phyloP scores from a whole-genome alignment of 2,888 invertebrate species.

The Ormyrus thymus region DNA sequence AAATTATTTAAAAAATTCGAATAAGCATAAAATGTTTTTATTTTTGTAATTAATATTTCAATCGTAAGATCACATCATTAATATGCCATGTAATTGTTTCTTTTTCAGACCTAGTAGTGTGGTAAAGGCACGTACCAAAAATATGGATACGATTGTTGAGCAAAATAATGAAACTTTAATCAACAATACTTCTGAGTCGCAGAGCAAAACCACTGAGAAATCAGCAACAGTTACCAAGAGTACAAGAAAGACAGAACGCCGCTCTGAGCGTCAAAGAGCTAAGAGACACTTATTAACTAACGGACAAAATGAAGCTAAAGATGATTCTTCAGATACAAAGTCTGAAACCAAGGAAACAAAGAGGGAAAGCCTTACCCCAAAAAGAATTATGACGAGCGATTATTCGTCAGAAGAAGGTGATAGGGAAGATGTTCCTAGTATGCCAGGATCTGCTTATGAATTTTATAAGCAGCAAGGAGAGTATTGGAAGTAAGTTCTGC shows the following conservation, averaged over 20 bases:
- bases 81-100: not conserved
- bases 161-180: slow-evolving; percentile 60
- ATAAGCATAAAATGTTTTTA: not conserved
- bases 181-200: slow-evolving; percentile 56
- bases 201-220: slow-evolving; percentile 60
- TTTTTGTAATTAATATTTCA: no score
- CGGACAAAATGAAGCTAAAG: slow-evolving; percentile 68
- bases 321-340: slow-evolving; percentile 58
- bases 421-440: slow-evolving; percentile 75
- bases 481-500: slow-evolving; percentile 87
- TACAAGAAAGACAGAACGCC: slow-evolving; percentile 65
- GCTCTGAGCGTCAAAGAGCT: slow-evolving; percentile 68
- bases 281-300: slow-evolving; percentile 68
- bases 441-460: slow-evolving; percentile 81
- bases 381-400: slow-evolving; percentile 76
- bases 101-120: slow-evolving; percentile 61
- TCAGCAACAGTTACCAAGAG: slow-evolving; percentile 57
- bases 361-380: slow-evolving; percentile 73
- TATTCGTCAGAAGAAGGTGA: slow-evolving; percentile 81
- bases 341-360: slow-evolving; percentile 66
- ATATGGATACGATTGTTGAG: slow-evolving; percentile 65
- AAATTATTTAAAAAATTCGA: no score
- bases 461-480: slow-evolving; percentile 87
- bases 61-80: no score
- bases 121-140: slow-evolving; percentile 62